Conservation (phyloP, 2,797 vertebrate genomes). For the Sebastes matsubarae region DNA sequence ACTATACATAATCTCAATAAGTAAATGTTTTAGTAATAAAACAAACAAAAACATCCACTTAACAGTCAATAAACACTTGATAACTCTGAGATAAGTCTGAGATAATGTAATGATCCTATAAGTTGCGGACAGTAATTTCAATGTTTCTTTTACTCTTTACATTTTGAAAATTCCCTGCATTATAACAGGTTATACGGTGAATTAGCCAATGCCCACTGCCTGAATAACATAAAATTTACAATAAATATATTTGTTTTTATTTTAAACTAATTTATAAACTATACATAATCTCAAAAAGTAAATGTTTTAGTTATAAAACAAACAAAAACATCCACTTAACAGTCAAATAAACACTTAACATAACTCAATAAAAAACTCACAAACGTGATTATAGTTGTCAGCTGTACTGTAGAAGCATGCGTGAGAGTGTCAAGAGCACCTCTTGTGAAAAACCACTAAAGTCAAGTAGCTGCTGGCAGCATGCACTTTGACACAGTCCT, state of each 20-base stretch:
- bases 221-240: neutral
- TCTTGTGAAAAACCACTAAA: neutral
- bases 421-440: neutral
- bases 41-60: neutral
- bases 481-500: slow-evolving; percentile 12
- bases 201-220: neutral
- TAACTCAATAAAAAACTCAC: neutral
- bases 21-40: neutral
- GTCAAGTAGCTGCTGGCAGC: slow-evolving; percentile 5
- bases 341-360: neutral
- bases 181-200: neutral
- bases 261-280: neutral
- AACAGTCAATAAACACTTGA: neutral
- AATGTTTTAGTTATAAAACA: neutral
- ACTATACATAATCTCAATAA: neutral
- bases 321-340: neutral
- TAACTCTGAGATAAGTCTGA: neutral
- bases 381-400: neutral
- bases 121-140: neutral
- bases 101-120: neutral
- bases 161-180: neutral
- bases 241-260: neutral
- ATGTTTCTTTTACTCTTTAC: neutral
- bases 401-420: neutral
- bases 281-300: neutral